Evolutionary conservation across 2,888 invertebrate genomes (phyloP), one percentile per base, ranked within the genome.

Genomic region (Thysanoteuthis rhombus): DNA sequence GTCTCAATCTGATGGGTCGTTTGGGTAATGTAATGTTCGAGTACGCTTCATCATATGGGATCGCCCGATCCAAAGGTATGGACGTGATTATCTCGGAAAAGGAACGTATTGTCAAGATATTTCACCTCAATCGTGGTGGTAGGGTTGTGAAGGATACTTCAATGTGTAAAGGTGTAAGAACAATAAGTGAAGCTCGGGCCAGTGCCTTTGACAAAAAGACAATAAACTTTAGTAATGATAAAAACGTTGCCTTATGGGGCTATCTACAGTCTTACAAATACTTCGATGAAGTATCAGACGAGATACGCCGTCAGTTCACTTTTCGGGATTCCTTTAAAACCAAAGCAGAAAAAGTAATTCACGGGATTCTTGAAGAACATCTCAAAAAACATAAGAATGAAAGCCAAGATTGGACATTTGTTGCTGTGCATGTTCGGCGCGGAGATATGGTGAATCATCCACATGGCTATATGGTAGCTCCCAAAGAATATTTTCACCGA

Each of bases 251-350:
- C 5, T n/a, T 92, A 28, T 32, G 1, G 10, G 92, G 42, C 6
- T 92, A 40, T 92, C n/a, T 40, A 32, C 92, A 92, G n/a, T 92
- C 92, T 28, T 92, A 36, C 42, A 45, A 45, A 32, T 92, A 92
- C 22, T 92, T 92, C n/a, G n/a, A 45, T 16, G n/a, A 40, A 12
- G 42, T 92, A 5, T 32, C 40, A 28, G 42, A 16, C 19, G 92
- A 92, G 45, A 32, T 92, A 45, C 92, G 92, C 16, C 16, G n/a
- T 45, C 40, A 45, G 32, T 40, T 92, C 36, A 42, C 40, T 8
- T 92, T 92, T 92, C 92, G 45, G 36, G 40, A 40, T 45, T 19
- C 40, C n/a, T n/a, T 92, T 19, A 38, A 45, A 4, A 45, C 6
- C 0, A 40, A 92, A 42, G 92, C 92, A 28, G n/a, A 92, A 8